A percentile compares a stretch with the other conserved stretches of the same genome.
phyloP scores from a whole-genome alignment of 2,797 vertebrate species.

The Gymnocypris eckloni region DNA sequence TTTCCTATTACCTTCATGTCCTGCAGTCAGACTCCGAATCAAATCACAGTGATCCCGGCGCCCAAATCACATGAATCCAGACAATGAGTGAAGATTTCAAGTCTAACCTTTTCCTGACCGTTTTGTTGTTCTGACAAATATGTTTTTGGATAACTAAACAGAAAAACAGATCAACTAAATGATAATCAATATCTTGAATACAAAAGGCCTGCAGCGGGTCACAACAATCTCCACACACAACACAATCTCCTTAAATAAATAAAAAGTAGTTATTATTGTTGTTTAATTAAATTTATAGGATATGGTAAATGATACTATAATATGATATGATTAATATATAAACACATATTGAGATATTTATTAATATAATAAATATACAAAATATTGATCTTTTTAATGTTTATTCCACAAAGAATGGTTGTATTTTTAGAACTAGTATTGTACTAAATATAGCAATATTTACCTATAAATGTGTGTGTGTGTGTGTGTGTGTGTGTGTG shows the following conservation, averaged over 20 bases:
- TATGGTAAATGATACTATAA: not conserved
- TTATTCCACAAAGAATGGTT: not conserved
- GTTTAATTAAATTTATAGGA: not conserved
- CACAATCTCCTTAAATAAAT: not conserved
- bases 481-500: too few species aligned
- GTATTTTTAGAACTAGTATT: not conserved
- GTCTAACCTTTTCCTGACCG: not conserved
- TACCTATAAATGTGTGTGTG: not conserved
- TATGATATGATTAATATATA: not conserved
- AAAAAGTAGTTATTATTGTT: not conserved
- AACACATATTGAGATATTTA: not conserved
- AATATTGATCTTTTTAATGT: not conserved
- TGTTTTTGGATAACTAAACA: not conserved
- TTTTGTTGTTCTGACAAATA: not conserved
- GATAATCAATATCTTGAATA: not conserved
- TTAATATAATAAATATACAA: not conserved
- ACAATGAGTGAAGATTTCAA: not conserved
- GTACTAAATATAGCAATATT: not conserved
- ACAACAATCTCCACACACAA: not conserved
- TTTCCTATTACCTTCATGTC: constrained; percentile 11
- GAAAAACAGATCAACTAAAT: not conserved
- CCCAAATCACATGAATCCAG: not conserved
- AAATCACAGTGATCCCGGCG: not conserved
- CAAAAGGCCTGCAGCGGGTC: not conserved
- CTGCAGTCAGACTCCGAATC: not conserved